Percentiles rank a stretch among this genome's conserved stretches.
These are phyloP conservation scores for Vanessa atalanta DNA, from an alignment of 1,140 invertebrate genomes.

Conservation along the genomic window DNA sequence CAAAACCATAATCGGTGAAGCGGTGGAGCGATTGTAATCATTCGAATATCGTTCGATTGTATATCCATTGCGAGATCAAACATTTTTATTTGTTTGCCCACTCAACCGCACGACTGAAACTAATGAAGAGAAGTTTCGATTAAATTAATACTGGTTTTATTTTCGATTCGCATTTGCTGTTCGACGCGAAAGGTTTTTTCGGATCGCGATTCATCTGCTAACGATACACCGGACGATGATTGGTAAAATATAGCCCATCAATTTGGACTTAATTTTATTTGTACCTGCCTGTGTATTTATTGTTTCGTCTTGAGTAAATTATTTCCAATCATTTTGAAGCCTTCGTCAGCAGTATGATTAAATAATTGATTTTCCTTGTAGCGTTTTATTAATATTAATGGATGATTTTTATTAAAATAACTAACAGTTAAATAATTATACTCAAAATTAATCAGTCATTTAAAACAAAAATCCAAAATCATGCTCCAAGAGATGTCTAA, in stretches of 20 bases:
- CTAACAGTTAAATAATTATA: too few relatives aligned
- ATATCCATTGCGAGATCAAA: constrained; percentile 68
- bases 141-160: constrained; percentile 76
- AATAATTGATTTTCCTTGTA: too few relatives aligned
- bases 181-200: constrained; percentile 51
- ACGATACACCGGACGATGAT: constrained; percentile 16
- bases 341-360: too few relatives aligned
- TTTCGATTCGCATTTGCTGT: constrained; percentile 56
- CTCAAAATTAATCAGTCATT: background rate
- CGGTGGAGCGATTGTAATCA: constrained; percentile 58
- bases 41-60: constrained; percentile 67
- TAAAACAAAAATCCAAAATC: background rate
- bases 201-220: constrained; percentile 18
- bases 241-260: constrained; percentile 44
- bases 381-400: too few relatives aligned
- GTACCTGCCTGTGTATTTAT: constrained; percentile 19
- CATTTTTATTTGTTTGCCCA: constrained; percentile 76
- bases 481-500: background rate
- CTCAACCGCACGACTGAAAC: constrained; percentile 72
- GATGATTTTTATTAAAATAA: too few relatives aligned
- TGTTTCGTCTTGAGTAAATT: background rate
- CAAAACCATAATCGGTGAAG: constrained; percentile 22
- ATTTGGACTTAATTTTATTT: constrained; percentile 50
- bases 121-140: constrained; percentile 76
- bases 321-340: background rate